Base-by-base conservation (phyloP, 2,888 invertebrate species). In the Dilophus febrilis region DNA sequence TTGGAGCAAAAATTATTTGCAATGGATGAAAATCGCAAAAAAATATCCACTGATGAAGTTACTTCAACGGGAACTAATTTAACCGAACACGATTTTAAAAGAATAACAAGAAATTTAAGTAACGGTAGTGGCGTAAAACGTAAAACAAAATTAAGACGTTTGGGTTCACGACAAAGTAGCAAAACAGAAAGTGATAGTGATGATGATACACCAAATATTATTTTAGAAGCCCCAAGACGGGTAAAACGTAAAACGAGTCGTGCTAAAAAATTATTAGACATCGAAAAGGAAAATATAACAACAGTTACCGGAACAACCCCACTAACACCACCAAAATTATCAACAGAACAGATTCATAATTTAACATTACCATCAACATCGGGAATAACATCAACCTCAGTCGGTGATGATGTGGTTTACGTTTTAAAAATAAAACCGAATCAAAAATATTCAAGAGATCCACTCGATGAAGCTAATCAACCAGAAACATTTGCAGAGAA, bases 161-260 rank as follows among this genome's bases (percentile, higher is more conserved):
- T 61, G 50, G 62, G 62, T 3, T 62, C 62, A 0, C 49, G 62
- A 0, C 62, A 62, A 47, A 62, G 59, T 38, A 62, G 62, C 45
- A 62, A 62, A 49, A 62, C 62, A 1, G 62, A 62, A 44, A 62
- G 61, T 44, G 61, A 61, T 41, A 61, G 59, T 41, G 59, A 57
- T 31, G 59, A 59, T 46, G 58, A 54, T 34, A 48, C 52, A 3
- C 50, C 50, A 2, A 56, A 51, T 44, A 48, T 55, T 3, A 40
- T 42, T 8, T 36, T 59, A 38, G 62, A 61, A 46, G 56, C 60
- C 2, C 60, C 61, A 8, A 51, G 62, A 14, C 52, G 62, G 8
- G 40, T 59, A 19, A 62, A 62, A n/a, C 53, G 62, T 10, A 61
- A 60, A 47, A 46, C 50, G 3, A 62, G 59, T 44, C 57, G 56